Evolutionary conservation across 1,140 invertebrate species (phyloP), one percentile per base, ranked within the genome.

Genomic region (Mizuhopecten yessoensis): DNA sequence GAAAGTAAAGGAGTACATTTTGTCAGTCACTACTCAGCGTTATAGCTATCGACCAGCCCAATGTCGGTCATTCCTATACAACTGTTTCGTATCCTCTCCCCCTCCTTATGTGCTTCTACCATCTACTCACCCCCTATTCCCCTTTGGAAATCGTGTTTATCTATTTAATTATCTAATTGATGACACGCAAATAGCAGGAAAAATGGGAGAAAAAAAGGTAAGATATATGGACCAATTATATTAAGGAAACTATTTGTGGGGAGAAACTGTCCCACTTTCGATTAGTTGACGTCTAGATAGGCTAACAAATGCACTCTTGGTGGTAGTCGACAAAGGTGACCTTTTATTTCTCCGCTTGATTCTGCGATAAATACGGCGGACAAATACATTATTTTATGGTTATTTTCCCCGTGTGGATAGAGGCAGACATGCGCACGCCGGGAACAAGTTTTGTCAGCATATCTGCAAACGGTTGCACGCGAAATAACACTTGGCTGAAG

Each of bases 151-250:
- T 29, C 17, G 57, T 75, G 57, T 75, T n/a, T 23, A 75, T 75
- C 57, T 75, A 17, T 75, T 75, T 29, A 9, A 75, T 75, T 75
- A 75, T 17, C 57, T 75, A 75, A 75, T 75, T 75, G 57, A 75
- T n/a, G 1, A n/a, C 57, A n/a, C n/a, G 11, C 29, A 7, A 20
- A 45, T 45, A 20, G 42, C 10, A 17, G 42, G 17, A 45, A 45
- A 15, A 13, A 75, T 9, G 29, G 11, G 57, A 75, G 57, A 75
- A n/a, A 75, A 75, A n/a, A 5, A 0, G 23, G 3, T 29, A 17
- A 75, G 57, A 75, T 75, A 29, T 75, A 75, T 75, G 29, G 57
- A 75, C 57, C 57, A 75, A 75, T 29, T 75, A n/a, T 75, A 75
- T 75, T n/a, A 75, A n/a, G 7, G 57, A 29, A 75, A 5, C 57